Evolutionary conservation across 2,888 invertebrate genomes (phyloP).

Genomic region (Acleris laterana): DNA sequence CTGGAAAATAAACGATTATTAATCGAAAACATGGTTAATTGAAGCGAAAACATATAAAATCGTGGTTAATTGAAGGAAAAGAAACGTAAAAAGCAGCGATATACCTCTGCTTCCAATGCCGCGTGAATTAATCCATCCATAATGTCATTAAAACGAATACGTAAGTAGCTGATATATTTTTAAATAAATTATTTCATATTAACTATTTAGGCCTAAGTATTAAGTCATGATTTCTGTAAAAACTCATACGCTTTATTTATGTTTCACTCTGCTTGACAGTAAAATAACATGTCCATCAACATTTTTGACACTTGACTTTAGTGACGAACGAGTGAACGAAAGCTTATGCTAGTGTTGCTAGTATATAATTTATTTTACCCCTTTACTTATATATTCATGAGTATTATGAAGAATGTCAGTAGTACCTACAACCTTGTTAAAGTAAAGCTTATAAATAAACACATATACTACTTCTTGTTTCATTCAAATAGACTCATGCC

Average conservation of each 20-base stretch:
- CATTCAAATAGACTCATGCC: no score
- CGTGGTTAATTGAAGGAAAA: conserved; percentile 46
- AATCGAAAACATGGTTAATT: conserved; percentile 38
- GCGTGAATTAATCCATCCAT: conserved; percentile 85
- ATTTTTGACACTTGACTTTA: conserved; percentile 70
- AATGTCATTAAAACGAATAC: conserved; percentile 81
- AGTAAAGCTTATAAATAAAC: no score
- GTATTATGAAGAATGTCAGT: neutral
- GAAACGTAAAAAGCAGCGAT: conserved; percentile 62
- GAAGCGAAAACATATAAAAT: conserved; percentile 36
- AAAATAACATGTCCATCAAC: conserved; percentile 83
- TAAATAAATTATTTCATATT: conserved; percentile 76
- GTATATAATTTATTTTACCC: conserved; percentile 7
- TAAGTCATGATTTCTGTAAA: conserved; percentile 83
- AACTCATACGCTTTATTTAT: conserved; percentile 83
- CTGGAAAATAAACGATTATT: conserved; percentile 58
- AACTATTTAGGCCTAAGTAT: conserved; percentile 74
- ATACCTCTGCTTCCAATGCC: conserved; percentile 84
- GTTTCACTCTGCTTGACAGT: conserved; percentile 83
- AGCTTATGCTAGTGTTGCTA: conserved; percentile 24
- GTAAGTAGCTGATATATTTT: conserved; percentile 71
- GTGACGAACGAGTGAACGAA: conserved; percentile 38
- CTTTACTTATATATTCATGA: neutral
- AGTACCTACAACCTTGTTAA: no score
- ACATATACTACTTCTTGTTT: no score